Evolutionary conservation across 2,888 invertebrate genomes (phyloP).

Genomic region (Dione vanillae): DNA sequence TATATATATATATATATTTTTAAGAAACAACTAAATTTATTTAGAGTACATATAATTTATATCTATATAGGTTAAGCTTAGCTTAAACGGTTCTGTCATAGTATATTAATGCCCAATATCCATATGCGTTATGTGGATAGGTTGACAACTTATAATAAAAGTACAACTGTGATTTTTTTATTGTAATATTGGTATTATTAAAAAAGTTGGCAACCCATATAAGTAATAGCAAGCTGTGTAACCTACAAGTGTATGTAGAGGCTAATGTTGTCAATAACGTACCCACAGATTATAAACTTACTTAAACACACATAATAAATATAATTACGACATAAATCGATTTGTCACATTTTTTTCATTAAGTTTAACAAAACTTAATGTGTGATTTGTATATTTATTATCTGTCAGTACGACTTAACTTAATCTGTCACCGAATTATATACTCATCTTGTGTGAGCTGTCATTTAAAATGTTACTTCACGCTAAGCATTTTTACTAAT

Average conservation of each 20-base stretch:
- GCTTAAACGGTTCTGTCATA: not conserved
- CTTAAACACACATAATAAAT: not conserved
- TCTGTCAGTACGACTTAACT: not conserved
- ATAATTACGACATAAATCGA: too few relatives aligned
- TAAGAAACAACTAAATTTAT: not conserved
- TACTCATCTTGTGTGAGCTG: not conserved
- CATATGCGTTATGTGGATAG: not conserved
- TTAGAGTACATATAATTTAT: not conserved
- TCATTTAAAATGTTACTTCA: not conserved
- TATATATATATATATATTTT: not conserved
- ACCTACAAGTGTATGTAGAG: constrained; percentile 8
- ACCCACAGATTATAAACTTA: constrained; percentile 1
- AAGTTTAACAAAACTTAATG: too few relatives aligned
- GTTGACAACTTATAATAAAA: constrained; percentile 6
- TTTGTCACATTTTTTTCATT: too few relatives aligned
- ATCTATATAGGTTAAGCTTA: not conserved
- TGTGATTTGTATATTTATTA: not conserved
- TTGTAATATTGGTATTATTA: too few relatives aligned
- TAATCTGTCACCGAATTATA: not conserved
- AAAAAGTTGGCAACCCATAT: constrained; percentile 16
- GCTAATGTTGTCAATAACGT: constrained; percentile 8
- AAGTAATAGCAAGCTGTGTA: constrained; percentile 13
- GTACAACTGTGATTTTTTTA: not conserved
- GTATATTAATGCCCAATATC: constrained; percentile 1
- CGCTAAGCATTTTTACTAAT: not conserved